Evolutionary conservation across 1,140 invertebrate genomes (phyloP).

Genomic region (Chironomus tepperi): DNA sequence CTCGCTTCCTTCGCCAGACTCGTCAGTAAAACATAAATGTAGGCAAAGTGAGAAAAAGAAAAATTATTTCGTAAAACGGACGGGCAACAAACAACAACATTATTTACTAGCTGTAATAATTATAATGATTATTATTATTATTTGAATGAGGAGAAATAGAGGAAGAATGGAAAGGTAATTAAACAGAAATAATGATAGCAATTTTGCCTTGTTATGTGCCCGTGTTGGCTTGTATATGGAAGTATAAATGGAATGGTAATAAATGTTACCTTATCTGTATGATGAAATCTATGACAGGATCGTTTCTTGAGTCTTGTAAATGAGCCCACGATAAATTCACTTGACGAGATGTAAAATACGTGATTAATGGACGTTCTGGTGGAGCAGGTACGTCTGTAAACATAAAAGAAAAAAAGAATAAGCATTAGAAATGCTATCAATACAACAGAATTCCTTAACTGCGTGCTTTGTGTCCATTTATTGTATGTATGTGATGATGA

Average conservation of each 20-base stretch:
- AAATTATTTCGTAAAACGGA: background rate
- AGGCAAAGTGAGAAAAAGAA: no score
- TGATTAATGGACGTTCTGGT: slow-evolving; percentile 60
- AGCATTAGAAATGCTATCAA: background rate
- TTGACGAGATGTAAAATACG: slow-evolving; percentile 60
- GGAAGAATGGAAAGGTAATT: background rate
- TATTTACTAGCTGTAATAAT: slow-evolving; percentile 24
- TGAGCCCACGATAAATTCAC: slow-evolving; percentile 69
- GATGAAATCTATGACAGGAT: slow-evolving; percentile 61
- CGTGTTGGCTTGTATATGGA: background rate
- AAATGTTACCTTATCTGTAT: slow-evolving; percentile 54
- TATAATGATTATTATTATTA: slow-evolving; percentile 26
- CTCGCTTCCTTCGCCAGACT: no score
- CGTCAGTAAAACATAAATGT: no score
- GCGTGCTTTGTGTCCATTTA: slow-evolving; percentile 5
- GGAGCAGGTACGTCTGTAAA: slow-evolving; percentile 58
- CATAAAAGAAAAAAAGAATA: slow-evolving; percentile 29
- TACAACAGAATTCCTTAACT: background rate
- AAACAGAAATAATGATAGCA: background rate
- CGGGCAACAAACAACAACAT: background rate
- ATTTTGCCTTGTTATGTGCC: background rate
- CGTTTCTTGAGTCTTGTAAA: slow-evolving; percentile 58
- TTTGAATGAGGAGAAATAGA: background rate
- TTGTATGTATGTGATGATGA: background rate
- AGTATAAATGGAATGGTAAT: background rate